These are phyloP conservation scores for Lordiphosa fenestrarum DNA, from an alignment of 2,888 invertebrate species.

Conservation along the genomic window DNA sequence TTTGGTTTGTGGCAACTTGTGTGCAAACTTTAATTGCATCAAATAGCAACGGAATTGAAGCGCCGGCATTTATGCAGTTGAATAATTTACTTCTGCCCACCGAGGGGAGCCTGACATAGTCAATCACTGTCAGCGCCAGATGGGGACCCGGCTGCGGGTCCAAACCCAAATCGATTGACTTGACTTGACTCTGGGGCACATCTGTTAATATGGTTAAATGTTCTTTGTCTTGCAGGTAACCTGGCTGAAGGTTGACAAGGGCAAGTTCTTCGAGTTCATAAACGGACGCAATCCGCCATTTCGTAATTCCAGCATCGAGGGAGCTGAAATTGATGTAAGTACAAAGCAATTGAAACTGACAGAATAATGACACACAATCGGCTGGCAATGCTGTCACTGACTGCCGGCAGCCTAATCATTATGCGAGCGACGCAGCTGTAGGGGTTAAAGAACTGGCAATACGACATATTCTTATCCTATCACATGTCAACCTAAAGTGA, in stretches of 20 bases:
- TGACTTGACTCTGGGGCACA: slow-evolving; percentile 10
- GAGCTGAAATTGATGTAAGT: slow-evolving; percentile 89
- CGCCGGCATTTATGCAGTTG: slow-evolving; percentile 24
- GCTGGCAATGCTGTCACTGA: background rate
- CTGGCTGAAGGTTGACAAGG: slow-evolving; percentile 81
- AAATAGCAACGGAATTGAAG: background rate
- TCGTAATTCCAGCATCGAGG: slow-evolving; percentile 84
- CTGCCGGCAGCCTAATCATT: too few species aligned
- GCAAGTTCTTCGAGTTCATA: slow-evolving; percentile 90
- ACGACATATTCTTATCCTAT: background rate
- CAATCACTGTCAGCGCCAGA: slow-evolving; percentile 65
- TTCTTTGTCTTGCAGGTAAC: slow-evolving; percentile 76
- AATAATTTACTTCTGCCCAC: slow-evolving; percentile 11
- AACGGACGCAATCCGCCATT: slow-evolving; percentile 89
- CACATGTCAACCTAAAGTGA: too few species aligned
- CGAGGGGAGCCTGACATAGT: slow-evolving; percentile 35
- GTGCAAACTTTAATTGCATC: slow-evolving; percentile 63
- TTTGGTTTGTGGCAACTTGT: slow-evolving; percentile 55
- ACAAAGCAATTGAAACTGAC: slow-evolving; percentile 16
- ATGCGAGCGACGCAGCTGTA: too few species aligned
- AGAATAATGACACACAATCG: slow-evolving; percentile 2
- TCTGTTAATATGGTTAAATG: slow-evolving; percentile 31
- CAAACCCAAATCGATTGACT: slow-evolving; percentile 6
- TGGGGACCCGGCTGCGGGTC: background rate
- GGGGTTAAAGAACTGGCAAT: too few species aligned